These are phyloP conservation scores for Acanthopagrus latus DNA, from an alignment of 2,797 vertebrate genomes.

Conservation along the genomic window DNA sequence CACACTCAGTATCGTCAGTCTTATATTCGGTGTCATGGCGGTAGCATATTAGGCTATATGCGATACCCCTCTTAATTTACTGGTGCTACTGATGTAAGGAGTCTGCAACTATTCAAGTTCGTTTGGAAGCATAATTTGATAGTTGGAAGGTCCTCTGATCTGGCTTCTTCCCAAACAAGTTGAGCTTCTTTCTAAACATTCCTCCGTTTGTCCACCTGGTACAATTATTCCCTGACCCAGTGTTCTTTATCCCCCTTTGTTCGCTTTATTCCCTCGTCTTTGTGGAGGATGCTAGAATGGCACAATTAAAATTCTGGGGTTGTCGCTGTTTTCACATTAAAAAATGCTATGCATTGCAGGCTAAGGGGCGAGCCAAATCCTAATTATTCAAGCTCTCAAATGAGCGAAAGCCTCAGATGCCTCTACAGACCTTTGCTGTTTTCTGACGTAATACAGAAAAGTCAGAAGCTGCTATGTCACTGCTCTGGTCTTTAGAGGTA, in stretches of 20 bases:
- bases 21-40: slow-evolving; percentile 39
- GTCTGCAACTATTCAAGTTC: slow-evolving; percentile 23
- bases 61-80: slow-evolving; percentile 50
- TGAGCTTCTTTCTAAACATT: slow-evolving; percentile 64
- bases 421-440: slow-evolving; percentile 86
- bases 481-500: slow-evolving; percentile 87
- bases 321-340: slow-evolving; percentile 61
- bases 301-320: slow-evolving; percentile 70
- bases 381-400: slow-evolving; percentile 65
- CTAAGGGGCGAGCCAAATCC: slow-evolving; percentile 85
- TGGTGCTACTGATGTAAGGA: slow-evolving; percentile 72
- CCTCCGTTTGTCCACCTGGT: slow-evolving; percentile 52
- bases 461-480: slow-evolving; percentile 87
- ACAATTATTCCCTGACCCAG: slow-evolving; percentile 24
- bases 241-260: slow-evolving; percentile 43
- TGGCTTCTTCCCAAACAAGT: slow-evolving; percentile 9
- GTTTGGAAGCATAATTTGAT: slow-evolving; percentile 32
- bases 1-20: slow-evolving; percentile 37
- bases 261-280: slow-evolving; percentile 64
- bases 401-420: slow-evolving; percentile 66
- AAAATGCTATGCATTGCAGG: slow-evolving; percentile 88
- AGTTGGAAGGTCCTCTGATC: slow-evolving; percentile 20
- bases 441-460: slow-evolving; percentile 91
- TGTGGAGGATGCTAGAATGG: slow-evolving; percentile 84
- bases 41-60: slow-evolving; percentile 53